These are phyloP conservation scores for Fregata magnificens DNA, from an alignment of 2,113 vertebrate genomes.

Conservation along the genomic window DNA sequence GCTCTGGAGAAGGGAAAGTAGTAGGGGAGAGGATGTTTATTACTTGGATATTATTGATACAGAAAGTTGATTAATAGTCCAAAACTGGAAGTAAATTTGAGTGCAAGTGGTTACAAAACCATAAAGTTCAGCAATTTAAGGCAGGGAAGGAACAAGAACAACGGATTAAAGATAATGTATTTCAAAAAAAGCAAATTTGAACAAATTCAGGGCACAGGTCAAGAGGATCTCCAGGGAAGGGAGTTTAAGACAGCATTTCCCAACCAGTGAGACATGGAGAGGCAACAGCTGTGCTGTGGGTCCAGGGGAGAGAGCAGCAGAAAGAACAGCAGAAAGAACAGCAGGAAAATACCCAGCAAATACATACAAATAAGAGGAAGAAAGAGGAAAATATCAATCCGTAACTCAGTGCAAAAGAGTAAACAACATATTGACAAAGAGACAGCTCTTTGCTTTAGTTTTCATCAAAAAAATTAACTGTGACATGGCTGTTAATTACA, in stretches of 20 bases:
- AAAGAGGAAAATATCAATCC: neutral
- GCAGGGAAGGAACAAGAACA: slow-evolving; percentile 4
- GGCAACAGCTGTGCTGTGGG: slow-evolving; percentile 62
- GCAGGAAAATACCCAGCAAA: slow-evolving; percentile 42
- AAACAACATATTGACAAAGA: neutral
- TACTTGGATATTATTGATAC: neutral
- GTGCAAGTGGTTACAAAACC: slow-evolving; percentile 16
- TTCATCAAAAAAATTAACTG: neutral
- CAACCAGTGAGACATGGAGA: slow-evolving; percentile 58
- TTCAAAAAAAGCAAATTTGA: slow-evolving; percentile 30
- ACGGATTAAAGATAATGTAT: slow-evolving; percentile 51
- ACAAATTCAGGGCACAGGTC: slow-evolving; percentile 66
- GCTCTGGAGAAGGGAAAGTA: neutral
- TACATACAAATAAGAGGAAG: neutral
- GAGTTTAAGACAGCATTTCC: slow-evolving; percentile 62
- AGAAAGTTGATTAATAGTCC: neutral
- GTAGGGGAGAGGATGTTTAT: neutral
- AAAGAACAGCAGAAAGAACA: neutral
- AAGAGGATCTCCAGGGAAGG: slow-evolving; percentile 63
- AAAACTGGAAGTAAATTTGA: slow-evolving; percentile 20
- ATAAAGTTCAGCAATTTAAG: neutral
- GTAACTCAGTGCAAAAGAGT: neutral
- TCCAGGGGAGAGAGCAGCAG: slow-evolving; percentile 25
- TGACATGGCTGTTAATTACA: neutral
- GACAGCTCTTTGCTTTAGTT: neutral